Evolutionary conservation across 1,140 invertebrate genomes (phyloP).

Genomic region (Dinoponera quadriceps): DNA sequence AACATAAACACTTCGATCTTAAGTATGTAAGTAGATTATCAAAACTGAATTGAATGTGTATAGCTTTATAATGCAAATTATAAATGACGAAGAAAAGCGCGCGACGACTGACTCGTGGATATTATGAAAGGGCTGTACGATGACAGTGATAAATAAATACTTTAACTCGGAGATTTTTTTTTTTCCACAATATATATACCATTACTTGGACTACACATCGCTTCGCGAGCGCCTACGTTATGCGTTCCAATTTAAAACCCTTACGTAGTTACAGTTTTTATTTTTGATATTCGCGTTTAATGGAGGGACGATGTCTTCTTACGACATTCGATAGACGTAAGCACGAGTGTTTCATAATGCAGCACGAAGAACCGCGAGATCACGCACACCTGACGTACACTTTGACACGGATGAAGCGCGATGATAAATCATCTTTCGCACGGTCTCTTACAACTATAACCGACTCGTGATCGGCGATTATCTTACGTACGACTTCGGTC

Average conservation of each 20-base stretch:
- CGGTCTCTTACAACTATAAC: conserved; percentile 27
- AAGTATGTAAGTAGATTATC: conserved; percentile 84
- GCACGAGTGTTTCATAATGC: conserved; percentile 16
- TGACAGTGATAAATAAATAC: conserved; percentile 84
- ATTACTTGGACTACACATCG: conserved; percentile 4
- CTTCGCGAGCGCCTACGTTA: conserved; percentile 20
- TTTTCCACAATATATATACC: neutral
- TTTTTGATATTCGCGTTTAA: conserved; percentile 41
- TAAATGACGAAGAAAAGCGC: conserved; percentile 75
- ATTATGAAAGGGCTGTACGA: conserved; percentile 84
- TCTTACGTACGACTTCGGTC: neutral
- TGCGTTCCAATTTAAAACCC: neutral
- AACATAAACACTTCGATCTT: conserved; percentile 82
- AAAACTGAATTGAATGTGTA: conserved; percentile 83
- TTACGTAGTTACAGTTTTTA: conserved; percentile 18
- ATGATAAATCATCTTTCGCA: conserved; percentile 42
- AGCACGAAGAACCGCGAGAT: conserved; percentile 15
- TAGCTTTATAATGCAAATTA: conserved; percentile 84
- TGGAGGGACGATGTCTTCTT: conserved; percentile 11
- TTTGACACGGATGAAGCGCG: conserved; percentile 60
- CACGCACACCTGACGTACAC: conserved; percentile 31
- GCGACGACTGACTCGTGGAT: conserved; percentile 82
- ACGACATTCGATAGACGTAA: conserved; percentile 37
- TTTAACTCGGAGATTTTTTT: conserved; percentile 77
- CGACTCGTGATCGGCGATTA: neutral